phyloP scores from a whole-genome alignment of 1,140 invertebrate species.

The Asbolus verrucosus region DNA sequence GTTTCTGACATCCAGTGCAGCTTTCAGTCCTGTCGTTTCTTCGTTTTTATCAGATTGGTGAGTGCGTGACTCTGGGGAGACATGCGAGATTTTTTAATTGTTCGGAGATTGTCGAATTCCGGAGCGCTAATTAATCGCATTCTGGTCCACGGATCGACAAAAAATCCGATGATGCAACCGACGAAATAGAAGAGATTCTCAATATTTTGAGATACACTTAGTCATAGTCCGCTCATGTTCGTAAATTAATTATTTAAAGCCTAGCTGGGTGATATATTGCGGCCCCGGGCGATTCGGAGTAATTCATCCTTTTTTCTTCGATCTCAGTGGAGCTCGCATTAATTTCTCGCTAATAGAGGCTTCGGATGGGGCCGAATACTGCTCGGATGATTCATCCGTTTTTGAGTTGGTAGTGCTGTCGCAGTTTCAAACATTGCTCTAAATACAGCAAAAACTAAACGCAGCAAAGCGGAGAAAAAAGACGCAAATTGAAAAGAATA shows the following conservation, averaged over 20 bases:
- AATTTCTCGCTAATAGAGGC: too few species aligned
- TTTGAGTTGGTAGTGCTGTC: too few species aligned
- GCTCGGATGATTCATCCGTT: too few species aligned
- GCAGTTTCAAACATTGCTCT: too few species aligned
- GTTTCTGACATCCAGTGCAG: conserved; percentile 15
- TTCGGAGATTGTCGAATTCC: not conserved
- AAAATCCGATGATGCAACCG: conserved; percentile 2
- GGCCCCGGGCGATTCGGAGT: not conserved
- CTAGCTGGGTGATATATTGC: conserved; percentile 10
- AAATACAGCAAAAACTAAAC: too few species aligned
- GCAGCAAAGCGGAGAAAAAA: too few species aligned
- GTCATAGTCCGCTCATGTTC: not conserved
- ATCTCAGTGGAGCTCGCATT: too few species aligned
- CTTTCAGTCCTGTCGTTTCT: conserved; percentile 14
- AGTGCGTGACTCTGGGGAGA: conserved; percentile 14
- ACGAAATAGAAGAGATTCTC: not conserved
- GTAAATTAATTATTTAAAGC: conserved; percentile 3
- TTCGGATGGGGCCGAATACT: too few species aligned
- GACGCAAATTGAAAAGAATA: too few species aligned
- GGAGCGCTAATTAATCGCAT: not conserved
- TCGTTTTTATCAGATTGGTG: conserved; percentile 18
- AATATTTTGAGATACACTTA: conserved; percentile 21
- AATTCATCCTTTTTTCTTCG: not conserved
- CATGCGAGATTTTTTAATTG: conserved; percentile 7
- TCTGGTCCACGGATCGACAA: too few species aligned